Percentiles rank a stretch among this genome's conserved stretches.
Evolutionary conservation across 1,140 invertebrate genomes (phyloP).

Genomic region (Lasioglossum baleicum): DNA sequence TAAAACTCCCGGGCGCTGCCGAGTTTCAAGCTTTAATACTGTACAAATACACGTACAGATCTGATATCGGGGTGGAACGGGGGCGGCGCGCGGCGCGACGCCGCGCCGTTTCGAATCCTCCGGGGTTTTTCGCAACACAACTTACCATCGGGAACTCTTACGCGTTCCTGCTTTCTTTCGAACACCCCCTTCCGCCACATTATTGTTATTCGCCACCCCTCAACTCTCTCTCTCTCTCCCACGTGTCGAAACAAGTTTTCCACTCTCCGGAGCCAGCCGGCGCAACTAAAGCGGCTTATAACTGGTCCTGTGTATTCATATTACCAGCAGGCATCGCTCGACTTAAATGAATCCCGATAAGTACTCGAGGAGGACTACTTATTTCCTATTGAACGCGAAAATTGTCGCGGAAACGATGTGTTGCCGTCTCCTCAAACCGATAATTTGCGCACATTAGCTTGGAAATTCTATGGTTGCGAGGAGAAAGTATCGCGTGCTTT

Average conservation of each 20-base stretch:
- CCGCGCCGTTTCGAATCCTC: constrained; percentile 28
- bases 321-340: constrained; percentile 29
- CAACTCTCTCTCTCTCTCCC: too few relatives aligned
- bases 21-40: constrained; percentile 63
- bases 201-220: constrained; percentile 43
- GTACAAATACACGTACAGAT: constrained; percentile 56
- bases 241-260: constrained; percentile 23
- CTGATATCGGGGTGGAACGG: constrained; percentile 38
- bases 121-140: constrained; percentile 48
- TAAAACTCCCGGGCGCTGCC: constrained; percentile 31
- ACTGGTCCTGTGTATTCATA: constrained; percentile 32
- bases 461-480: background rate
- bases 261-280: background rate
- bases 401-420: background rate
- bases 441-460: too few relatives aligned
- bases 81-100: background rate
- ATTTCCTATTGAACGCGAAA: constrained; percentile 28
- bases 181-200: constrained; percentile 36
- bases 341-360: constrained; percentile 51
- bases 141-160: constrained; percentile 52
- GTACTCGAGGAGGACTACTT: constrained; percentile 46
- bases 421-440: background rate
- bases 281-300: constrained; percentile 39
- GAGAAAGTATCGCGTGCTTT: too few relatives aligned
- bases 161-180: constrained; percentile 40